Base-by-base conservation (phyloP, 2,113 vertebrate species). In the Atlantisia rogersi region DNA sequence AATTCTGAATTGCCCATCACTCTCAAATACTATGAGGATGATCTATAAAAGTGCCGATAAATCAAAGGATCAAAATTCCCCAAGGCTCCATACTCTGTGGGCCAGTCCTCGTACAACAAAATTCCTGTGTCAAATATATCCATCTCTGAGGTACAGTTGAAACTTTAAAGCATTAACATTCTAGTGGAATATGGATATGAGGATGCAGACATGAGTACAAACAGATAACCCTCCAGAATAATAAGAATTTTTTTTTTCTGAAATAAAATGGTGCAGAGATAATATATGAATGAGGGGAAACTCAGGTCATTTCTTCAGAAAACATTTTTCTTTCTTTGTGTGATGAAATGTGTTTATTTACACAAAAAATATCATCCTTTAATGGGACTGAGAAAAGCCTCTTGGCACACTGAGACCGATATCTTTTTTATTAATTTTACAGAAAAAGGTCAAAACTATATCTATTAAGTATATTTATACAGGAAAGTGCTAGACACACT, bases 401-500 rank as follows among this genome's bases (percentile, higher is more conserved):
- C 42, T 53, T 71, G 70, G 52, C 56, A 89, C 48, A 68, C 48
- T 75, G 73, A 91, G 80, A 86, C 42, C 0, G 0, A 95, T 91
- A 35, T 92, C 44, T 68, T 92, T 97, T 96, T 92, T 91, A 97
- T 96, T 94, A 97, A 84, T 97, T 95, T 95, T 94, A 79, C 94
- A 85, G 81, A 24, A 91, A 92, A 97, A 95, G 91, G 83, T 95
- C 91, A 97, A 95, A 95, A 95, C 77, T 82, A 95, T 94, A 87
- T 95, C 83, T 95, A 92, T 95, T 95, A 96, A 94, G 81, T 95
- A 73, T 95, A 95, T 96, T 95, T 97, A 91, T 87, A 94, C 53
- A 95, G 60, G 74, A 79, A 91, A 92, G 65, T 75, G 83, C 53
- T 91, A 91, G 86, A 60, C 89, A 92, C 62, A 82, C 48, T 94